Evolutionary conservation across 2,888 invertebrate species (phyloP).

Genomic region (Leptodirus hochenwartii): DNA sequence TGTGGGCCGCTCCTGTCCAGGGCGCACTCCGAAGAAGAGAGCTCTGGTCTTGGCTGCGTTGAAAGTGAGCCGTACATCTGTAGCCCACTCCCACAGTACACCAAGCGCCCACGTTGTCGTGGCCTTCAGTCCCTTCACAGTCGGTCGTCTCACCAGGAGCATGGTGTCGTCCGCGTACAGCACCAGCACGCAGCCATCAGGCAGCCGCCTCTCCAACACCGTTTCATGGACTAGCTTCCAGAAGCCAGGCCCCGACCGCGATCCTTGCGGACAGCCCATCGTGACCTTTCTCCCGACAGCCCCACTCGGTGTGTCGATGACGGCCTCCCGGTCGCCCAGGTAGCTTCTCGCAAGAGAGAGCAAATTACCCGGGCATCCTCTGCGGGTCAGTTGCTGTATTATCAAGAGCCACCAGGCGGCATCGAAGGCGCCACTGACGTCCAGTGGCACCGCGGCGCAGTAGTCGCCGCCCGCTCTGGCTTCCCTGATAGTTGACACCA

Average conservation of each 20-base stretch:
- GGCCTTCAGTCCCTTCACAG: too few relatives aligned
- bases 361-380: constrained; percentile 11
- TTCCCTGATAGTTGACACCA: constrained; percentile 1
- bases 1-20: too few relatives aligned
- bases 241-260: constrained; percentile 8
- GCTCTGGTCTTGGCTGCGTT: too few relatives aligned
- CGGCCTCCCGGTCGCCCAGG: constrained; percentile 4
- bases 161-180: constrained; percentile 11
- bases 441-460: constrained; percentile 10
- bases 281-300: constrained; percentile 3
- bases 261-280: constrained; percentile 12
- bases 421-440: constrained; percentile 16
- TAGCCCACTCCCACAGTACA: too few relatives aligned
- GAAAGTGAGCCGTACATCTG: too few relatives aligned
- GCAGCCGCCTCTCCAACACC: constrained; percentile 5
- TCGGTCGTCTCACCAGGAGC: too few relatives aligned
- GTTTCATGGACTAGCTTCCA: constrained; percentile 9
- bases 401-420: constrained; percentile 17
- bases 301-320: constrained; percentile 1
- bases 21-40: too few relatives aligned
- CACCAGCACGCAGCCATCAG: constrained; percentile 7
- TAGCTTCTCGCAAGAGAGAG: constrained; percentile 5
- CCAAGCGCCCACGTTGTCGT: too few relatives aligned
- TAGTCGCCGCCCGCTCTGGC: constrained; percentile 6
- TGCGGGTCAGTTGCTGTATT: constrained; percentile 8